phyloP scores from a whole-genome alignment of 2,888 invertebrate species.

The Ormyrus rosae region DNA sequence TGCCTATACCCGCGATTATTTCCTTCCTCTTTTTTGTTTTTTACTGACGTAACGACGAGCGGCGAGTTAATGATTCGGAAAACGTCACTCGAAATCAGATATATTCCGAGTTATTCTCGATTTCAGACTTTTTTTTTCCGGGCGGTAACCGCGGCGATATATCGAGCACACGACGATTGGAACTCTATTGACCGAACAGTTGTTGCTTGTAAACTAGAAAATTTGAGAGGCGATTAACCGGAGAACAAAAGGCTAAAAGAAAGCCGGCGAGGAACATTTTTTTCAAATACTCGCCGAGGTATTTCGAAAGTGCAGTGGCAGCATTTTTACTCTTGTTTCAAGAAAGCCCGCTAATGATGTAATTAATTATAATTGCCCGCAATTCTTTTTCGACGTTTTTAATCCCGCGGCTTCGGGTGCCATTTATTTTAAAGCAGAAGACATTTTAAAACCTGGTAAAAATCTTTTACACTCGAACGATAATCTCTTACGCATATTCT shows the following conservation, averaged over 20 bases:
- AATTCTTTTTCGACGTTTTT: background rate
- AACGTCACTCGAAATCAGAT: background rate
- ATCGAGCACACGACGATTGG: background rate
- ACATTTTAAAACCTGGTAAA: background rate
- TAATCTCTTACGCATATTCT: background rate
- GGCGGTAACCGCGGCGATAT: background rate
- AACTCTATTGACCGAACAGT: too few species aligned
- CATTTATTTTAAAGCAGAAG: background rate
- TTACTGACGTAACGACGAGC: constrained; percentile 9
- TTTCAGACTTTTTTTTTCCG: background rate
- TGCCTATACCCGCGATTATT: too few species aligned
- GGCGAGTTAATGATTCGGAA: constrained; percentile 21
- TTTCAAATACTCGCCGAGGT: background rate
- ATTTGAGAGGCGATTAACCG: too few species aligned
- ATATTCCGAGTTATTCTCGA: background rate
- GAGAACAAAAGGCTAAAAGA: too few species aligned
- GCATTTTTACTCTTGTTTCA: constrained; percentile 4
- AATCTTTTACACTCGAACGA: background rate
- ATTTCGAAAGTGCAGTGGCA: constrained; percentile 29
- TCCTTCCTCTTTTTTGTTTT: background rate
- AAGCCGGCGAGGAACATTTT: background rate
- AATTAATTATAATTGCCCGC: constrained; percentile 31
- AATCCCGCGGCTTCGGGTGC: background rate
- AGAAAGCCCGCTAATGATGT: constrained; percentile 18
- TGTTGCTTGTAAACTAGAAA: too few species aligned